Conservation (phyloP, 2,113 vertebrate genomes). For the Aegithalos caudatus region DNA sequence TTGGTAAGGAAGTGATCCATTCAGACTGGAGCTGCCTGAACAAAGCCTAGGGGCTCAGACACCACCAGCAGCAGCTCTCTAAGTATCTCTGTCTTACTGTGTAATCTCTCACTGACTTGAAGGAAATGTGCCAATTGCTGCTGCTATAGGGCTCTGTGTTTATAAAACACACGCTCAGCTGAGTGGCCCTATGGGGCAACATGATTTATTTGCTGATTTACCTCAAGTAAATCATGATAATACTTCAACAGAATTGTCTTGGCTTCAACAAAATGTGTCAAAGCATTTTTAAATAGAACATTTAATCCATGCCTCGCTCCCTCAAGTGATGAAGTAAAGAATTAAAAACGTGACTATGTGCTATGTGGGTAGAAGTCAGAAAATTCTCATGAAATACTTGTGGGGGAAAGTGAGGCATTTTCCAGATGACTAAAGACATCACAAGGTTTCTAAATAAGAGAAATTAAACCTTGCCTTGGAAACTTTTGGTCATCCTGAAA, state of each 20-base stretch:
- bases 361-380: background rate
- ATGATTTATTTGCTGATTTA: constrained; percentile 45
- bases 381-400: background rate
- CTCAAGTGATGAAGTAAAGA: background rate
- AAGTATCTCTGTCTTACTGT: constrained; percentile 9
- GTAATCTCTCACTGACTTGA: background rate
- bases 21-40: constrained; percentile 49
- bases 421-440: background rate
- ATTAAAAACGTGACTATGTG: background rate
- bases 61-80: constrained; percentile 30
- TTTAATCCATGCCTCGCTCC: background rate
- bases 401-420: background rate
- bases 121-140: constrained; percentile 21
- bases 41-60: constrained; percentile 51
- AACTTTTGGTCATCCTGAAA: background rate
- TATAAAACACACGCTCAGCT: background rate
- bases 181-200: constrained; percentile 13
- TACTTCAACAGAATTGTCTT: constrained; percentile 30
- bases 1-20: constrained; percentile 23
- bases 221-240: constrained; percentile 42
- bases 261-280: constrained; percentile 10
- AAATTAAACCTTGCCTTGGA: background rate
- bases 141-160: background rate
- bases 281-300: constrained; percentile 2
- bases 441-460: background rate